A percentile compares a stretch with the other conserved stretches of the same genome.
phyloP scores from a whole-genome alignment of 2,797 vertebrate species.

The Melanotaenia trifasciata region DNA sequence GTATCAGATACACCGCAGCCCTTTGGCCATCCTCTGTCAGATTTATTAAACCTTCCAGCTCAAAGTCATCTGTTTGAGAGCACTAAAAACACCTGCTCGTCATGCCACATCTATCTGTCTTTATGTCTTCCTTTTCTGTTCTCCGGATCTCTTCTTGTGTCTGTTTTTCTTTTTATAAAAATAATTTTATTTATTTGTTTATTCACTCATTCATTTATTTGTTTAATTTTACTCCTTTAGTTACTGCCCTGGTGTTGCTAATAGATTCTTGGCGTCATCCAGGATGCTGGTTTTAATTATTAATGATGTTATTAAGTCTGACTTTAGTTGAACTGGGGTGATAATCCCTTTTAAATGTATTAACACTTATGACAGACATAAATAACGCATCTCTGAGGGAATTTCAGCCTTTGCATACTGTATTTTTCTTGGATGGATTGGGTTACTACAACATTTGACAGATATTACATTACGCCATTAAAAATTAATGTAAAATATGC shows the following conservation, averaged over 20 bases:
- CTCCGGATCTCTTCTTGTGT: neutral
- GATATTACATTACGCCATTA: constrained; percentile 29
- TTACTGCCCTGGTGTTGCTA: constrained; percentile 78
- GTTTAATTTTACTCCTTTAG: neutral
- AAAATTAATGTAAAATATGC: constrained; percentile 31
- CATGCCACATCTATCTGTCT: neutral
- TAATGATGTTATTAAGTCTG: constrained; percentile 38
- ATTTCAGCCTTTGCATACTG: neutral
- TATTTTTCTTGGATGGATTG: constrained; percentile 15
- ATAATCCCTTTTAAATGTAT: constrained; percentile 37
- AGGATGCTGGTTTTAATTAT: constrained; percentile 32
- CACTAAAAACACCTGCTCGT: constrained; percentile 15
- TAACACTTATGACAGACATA: constrained; percentile 26
- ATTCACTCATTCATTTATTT: neutral
- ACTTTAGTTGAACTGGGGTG: constrained; percentile 22
- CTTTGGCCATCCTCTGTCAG: constrained; percentile 16
- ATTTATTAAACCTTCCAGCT: constrained; percentile 52
- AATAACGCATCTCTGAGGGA: constrained; percentile 15
- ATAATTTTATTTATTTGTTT: neutral
- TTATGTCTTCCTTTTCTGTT: neutral
- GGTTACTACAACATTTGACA: constrained; percentile 17
- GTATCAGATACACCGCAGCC: neutral
- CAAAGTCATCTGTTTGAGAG: constrained; percentile 30
- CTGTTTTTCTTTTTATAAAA: neutral
- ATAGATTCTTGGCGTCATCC: constrained; percentile 75